Conservation (phyloP, 2,113 vertebrate species). For the Lucifuga dentata region DNA sequence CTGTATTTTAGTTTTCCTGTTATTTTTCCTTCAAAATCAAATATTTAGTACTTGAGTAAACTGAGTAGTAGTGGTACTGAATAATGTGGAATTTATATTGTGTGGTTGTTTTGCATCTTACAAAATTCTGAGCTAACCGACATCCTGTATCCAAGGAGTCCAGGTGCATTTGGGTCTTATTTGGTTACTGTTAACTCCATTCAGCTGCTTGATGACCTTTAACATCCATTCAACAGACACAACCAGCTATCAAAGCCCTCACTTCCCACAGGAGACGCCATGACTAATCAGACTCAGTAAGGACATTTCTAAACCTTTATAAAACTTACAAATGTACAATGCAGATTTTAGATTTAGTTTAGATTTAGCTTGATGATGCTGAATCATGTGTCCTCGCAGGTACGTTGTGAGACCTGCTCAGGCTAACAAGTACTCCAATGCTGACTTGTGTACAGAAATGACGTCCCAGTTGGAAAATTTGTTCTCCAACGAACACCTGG, state of each 20-base stretch:
- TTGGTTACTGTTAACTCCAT: not conserved
- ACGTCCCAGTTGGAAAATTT: conserved; percentile 57
- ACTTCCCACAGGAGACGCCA: conserved; percentile 7
- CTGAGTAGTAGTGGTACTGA: conserved; percentile 6
- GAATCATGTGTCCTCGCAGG: conserved; percentile 29
- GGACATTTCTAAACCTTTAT: conserved; percentile 24
- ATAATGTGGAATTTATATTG: conserved; percentile 24
- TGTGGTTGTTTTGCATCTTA: conserved; percentile 64
- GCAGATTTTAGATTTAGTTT: no score
- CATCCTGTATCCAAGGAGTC: conserved; percentile 14
- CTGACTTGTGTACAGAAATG: conserved; percentile 35
- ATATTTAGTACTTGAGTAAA: no score
- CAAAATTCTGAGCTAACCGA: conserved; percentile 43
- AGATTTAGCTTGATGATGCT: conserved; percentile 11
- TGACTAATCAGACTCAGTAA: conserved; percentile 48
- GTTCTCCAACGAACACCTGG: conserved; percentile 57
- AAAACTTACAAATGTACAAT: not conserved
- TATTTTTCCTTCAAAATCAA: no score
- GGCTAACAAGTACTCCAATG: conserved; percentile 16
- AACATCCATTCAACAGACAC: not conserved
- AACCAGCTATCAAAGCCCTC: no score
- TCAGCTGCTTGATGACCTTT: not conserved
- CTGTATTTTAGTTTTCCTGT: no score
- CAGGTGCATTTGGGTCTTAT: not conserved
- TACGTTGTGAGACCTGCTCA: not conserved